phyloP scores from a whole-genome alignment of 2,113 vertebrate species.

The Lycocorax pyrrhopterus region DNA sequence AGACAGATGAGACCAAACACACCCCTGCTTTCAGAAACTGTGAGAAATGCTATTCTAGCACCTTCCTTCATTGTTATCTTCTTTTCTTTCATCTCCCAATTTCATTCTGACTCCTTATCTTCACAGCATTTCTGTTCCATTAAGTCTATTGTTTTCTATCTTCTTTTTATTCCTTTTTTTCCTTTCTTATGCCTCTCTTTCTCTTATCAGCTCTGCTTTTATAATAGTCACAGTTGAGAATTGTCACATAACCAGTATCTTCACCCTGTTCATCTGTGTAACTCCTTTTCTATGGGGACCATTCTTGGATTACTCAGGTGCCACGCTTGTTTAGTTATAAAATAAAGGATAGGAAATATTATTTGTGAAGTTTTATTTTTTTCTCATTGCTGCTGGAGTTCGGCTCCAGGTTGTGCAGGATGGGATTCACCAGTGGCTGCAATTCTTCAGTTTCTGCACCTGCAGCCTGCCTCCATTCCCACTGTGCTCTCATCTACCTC shows the following conservation, averaged over 20 bases:
- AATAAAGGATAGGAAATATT: background rate
- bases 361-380: background rate
- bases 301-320: background rate
- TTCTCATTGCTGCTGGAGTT: background rate
- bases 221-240: background rate
- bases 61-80: constrained; percentile 4
- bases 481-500: background rate
- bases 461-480: background rate
- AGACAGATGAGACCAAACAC: background rate
- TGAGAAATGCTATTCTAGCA: background rate
- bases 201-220: background rate
- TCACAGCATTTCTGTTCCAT: background rate
- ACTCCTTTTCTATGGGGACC: background rate
- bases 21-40: background rate
- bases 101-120: constrained; percentile 21
- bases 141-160: background rate
- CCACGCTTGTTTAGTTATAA: background rate
- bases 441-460: background rate
- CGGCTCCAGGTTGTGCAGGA: background rate
- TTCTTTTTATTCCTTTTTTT: background rate
- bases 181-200: background rate
- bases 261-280: background rate
- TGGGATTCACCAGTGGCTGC: background rate
- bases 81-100: constrained; percentile 1
- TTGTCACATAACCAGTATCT: background rate